These are phyloP conservation scores for Spodoptera picta DNA, from an alignment of 2,888 invertebrate species.

Conservation along the genomic window DNA sequence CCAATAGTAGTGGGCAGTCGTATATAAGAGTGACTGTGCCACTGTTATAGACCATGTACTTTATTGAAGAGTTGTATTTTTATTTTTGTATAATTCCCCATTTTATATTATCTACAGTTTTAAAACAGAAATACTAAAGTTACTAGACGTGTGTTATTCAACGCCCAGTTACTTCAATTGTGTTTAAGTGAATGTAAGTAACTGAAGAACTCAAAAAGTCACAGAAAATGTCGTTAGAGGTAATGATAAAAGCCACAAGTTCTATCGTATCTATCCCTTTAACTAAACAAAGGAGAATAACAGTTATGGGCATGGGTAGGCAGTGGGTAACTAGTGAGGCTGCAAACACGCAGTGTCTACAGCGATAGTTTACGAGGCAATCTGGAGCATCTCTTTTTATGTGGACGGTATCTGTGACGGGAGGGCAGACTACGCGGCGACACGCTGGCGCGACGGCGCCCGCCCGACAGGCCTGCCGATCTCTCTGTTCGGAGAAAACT, in stretches of 20 bases:
- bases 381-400: slow-evolving; percentile 76
- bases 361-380: slow-evolving; percentile 75
- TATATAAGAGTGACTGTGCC: background rate
- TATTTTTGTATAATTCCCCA: no score
- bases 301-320: slow-evolving; percentile 36
- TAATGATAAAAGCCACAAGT: slow-evolving; percentile 11
- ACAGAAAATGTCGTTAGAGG: slow-evolving; percentile 12
- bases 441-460: slow-evolving; percentile 69
- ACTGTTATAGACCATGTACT: background rate
- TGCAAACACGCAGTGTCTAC: slow-evolving; percentile 44
- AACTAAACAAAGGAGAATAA: slow-evolving; percentile 35
- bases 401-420: slow-evolving; percentile 61
- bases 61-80: no score
- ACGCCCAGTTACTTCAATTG: background rate
- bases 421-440: slow-evolving; percentile 80
- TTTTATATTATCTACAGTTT: no score
- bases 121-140: no score
- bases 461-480: slow-evolving; percentile 43
- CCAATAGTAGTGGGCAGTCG: slow-evolving; percentile 12
- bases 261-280: slow-evolving; percentile 11
- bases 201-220: background rate
- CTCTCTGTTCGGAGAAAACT: no score
- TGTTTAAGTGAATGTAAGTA: no score
- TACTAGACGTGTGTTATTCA: no score
- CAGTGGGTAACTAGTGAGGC: slow-evolving; percentile 5